Evolutionary conservation across 2,797 vertebrate genomes (phyloP).

Genomic region (Melanotaenia nigrans): DNA sequence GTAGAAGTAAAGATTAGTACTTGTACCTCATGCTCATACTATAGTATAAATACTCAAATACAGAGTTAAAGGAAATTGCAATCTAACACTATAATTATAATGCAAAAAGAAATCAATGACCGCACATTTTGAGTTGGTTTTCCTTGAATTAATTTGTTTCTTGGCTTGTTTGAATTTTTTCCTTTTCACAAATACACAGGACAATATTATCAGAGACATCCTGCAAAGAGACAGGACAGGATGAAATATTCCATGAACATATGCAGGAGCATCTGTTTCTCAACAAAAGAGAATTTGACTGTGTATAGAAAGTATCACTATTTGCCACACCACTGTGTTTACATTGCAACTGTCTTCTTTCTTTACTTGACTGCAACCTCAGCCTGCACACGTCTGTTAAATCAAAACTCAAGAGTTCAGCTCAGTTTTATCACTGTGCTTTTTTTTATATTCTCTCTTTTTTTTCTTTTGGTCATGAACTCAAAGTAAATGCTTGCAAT

Average conservation of each 20-base stretch:
- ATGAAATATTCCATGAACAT: conserved; percentile 39
- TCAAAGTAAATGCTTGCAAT: conserved; percentile 56
- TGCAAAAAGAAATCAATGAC: neutral
- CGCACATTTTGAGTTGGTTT: neutral
- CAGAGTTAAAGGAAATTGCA: too few species aligned
- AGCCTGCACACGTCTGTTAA: conserved; percentile 54
- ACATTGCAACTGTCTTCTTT: conserved; percentile 17
- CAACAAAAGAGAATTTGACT: neutral
- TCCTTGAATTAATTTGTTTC: neutral
- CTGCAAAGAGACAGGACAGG: conserved; percentile 15
- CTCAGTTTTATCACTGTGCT: conserved; percentile 36
- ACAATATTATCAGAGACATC: conserved; percentile 18
- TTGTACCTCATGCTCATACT: neutral
- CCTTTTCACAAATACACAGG: neutral
- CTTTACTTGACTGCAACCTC: conserved; percentile 49
- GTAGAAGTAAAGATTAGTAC: neutral
- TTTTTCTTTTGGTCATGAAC: conserved; percentile 25
- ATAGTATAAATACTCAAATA: neutral
- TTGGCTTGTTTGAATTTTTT: neutral
- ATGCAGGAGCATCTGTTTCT: conserved; percentile 8
- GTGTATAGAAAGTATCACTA: conserved; percentile 22
- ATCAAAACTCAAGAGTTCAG: conserved; percentile 40
- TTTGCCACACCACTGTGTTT: conserved; percentile 36
- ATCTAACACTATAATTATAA: too few species aligned
- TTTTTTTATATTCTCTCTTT: neutral